Evolutionary conservation across 2,113 vertebrate genomes (phyloP).

Genomic region (Cebus imitator): DNA sequence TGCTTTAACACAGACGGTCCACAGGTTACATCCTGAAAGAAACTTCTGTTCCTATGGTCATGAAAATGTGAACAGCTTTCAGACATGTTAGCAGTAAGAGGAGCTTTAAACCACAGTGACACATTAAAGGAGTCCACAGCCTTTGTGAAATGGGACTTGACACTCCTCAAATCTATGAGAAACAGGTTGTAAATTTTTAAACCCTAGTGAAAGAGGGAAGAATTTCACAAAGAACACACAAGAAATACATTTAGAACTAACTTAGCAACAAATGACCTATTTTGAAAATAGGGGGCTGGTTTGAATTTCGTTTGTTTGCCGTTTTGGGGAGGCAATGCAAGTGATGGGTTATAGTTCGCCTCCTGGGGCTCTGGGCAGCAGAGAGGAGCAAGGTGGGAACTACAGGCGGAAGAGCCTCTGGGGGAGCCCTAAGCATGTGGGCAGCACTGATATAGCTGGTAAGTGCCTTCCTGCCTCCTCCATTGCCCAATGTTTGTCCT

Average conservation of each 20-base stretch:
- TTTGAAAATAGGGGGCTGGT: not conserved
- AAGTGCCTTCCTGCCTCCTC: not conserved
- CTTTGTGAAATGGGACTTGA: not conserved
- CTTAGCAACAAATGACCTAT: not conserved
- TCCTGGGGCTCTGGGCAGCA: not conserved
- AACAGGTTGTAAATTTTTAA: not conserved
- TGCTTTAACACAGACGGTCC: not conserved
- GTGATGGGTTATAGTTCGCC: not conserved
- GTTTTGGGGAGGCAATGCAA: not conserved
- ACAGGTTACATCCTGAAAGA: not conserved
- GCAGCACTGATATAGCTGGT: fast-evolving
- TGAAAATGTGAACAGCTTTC: not conserved
- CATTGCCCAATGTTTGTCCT: not conserved
- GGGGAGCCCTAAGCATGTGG: fast-evolving
- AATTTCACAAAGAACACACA: not conserved
- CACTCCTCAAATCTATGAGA: not conserved
- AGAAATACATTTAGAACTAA: not conserved
- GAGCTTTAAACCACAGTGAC: not conserved
- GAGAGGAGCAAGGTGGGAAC: not conserved
- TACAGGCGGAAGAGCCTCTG: fast-evolving
- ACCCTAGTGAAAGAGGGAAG: not conserved
- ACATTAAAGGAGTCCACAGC: not conserved
- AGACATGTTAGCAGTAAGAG: not conserved
- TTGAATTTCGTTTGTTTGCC: not conserved
- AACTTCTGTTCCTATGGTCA: not conserved